Percentiles rank a stretch among this genome's conserved stretches.
These are phyloP conservation scores for Rhagophthalmus giganteus DNA, from an alignment of 2,888 invertebrate species.

Conservation along the genomic window DNA sequence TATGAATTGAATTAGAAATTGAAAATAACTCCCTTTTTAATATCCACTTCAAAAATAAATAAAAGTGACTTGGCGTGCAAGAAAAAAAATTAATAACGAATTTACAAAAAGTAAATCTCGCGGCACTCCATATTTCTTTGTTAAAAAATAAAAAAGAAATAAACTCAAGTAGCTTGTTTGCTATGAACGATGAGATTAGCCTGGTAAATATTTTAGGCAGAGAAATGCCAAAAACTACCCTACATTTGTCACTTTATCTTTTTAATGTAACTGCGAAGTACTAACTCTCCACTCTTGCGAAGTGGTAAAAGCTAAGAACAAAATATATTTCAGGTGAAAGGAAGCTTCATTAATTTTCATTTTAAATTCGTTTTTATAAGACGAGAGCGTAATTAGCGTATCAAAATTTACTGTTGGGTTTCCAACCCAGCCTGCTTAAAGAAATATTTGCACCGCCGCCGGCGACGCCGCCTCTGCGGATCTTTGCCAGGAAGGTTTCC, in stretches of 20 bases:
- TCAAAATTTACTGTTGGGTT: constrained; percentile 25
- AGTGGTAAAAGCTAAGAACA: constrained; percentile 15
- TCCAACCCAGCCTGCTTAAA: constrained; percentile 10
- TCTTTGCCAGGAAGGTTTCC: too few species aligned
- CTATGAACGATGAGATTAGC: constrained; percentile 9
- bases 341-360: constrained; percentile 29
- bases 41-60: too few species aligned
- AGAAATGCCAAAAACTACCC: constrained; percentile 12
- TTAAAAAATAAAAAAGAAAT: constrained; percentile 7
- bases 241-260: constrained; percentile 16
- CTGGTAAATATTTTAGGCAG: constrained; percentile 9
- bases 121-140: neutral
- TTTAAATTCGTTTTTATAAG: constrained; percentile 25
- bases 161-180: neutral
- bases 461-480: too few species aligned
- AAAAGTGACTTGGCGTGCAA: too few species aligned
- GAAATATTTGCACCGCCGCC: constrained; percentile 13
- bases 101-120: neutral
- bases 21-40: too few species aligned
- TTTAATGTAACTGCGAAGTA: constrained; percentile 8
- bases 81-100: too few species aligned
- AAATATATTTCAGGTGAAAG: constrained; percentile 28
- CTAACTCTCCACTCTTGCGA: constrained; percentile 5
- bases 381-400: constrained; percentile 26
- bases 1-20: too few species aligned